A percentile compares a stretch with the other conserved stretches of the same genome.
phyloP scores from a whole-genome alignment of 2,888 invertebrate genomes.

The Matsumyia berberina region DNA sequence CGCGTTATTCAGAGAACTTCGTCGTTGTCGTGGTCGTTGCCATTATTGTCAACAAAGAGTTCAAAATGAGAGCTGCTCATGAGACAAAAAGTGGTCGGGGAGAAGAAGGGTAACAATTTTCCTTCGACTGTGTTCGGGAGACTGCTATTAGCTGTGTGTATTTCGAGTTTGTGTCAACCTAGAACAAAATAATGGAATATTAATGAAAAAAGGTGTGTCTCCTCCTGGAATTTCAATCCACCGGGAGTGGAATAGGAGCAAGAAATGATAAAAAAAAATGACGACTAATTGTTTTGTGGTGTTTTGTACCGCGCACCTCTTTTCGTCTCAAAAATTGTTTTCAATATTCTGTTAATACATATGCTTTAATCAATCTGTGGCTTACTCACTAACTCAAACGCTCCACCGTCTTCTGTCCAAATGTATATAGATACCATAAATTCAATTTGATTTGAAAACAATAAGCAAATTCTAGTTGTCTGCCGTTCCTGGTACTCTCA shows the following conservation, averaged over 20 bases:
- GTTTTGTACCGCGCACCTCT: conserved; percentile 41
- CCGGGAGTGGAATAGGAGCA: conserved; percentile 43
- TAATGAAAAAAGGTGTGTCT: conserved; percentile 66
- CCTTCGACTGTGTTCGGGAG: conserved; percentile 27
- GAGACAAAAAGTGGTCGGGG: conserved; percentile 28
- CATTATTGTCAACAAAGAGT: conserved; percentile 46
- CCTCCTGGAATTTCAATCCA: conserved; percentile 58
- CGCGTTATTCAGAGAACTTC: conserved; percentile 53
- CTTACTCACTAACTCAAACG: conserved; percentile 16
- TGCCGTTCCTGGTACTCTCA: not conserved
- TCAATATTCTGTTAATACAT: conserved; percentile 13
- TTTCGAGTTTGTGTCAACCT: conserved; percentile 61
- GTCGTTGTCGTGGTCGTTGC: conserved; percentile 41
- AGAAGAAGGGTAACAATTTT: conserved; percentile 35
- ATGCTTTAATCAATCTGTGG: conserved; percentile 10
- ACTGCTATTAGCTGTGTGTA: conserved; percentile 56
- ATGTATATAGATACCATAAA: conserved; percentile 45
- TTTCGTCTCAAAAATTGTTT: conserved; percentile 19
- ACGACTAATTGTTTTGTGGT: conserved; percentile 40
- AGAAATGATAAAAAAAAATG: conserved; percentile 16
- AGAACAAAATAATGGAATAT: conserved; percentile 64
- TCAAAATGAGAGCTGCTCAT: conserved; percentile 51
- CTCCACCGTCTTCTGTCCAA: conserved; percentile 21
- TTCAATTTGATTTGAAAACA: conserved; percentile 50
- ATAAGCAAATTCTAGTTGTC: conserved; percentile 47